Percentiles rank a stretch among this genome's conserved stretches.
These are phyloP conservation scores for Synergus umbraculus DNA, from an alignment of 2,888 invertebrate species.

Conservation along the genomic window DNA sequence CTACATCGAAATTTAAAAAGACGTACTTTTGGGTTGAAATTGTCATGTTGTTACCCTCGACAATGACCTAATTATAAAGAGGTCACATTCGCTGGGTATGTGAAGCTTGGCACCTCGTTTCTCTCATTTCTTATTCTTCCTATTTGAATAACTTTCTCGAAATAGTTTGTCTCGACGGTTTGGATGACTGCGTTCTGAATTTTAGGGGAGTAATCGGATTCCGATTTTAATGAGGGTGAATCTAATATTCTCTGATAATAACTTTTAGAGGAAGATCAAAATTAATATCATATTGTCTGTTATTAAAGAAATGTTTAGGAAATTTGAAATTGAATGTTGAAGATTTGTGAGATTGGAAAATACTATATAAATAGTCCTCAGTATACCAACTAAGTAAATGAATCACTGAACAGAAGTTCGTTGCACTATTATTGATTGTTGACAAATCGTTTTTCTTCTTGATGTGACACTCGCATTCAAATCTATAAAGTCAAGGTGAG, in stretches of 20 bases:
- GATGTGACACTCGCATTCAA: not conserved
- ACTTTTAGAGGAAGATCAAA: not conserved
- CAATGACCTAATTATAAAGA: conserved; percentile 62
- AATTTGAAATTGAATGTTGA: not conserved
- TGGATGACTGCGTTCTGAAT: conserved; percentile 13
- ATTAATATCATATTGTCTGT: not conserved
- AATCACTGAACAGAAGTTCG: not conserved
- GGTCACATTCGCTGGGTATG: conserved; percentile 49
- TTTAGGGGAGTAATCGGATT: not conserved
- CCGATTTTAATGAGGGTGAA: not conserved
- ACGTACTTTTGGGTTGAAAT: not conserved
- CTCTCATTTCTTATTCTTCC: conserved; percentile 37
- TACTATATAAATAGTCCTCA: too few relatives aligned
- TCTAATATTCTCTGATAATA: too few relatives aligned
- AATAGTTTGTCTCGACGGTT: conserved; percentile 34
- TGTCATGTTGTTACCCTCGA: conserved; percentile 44
- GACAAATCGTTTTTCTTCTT: conserved; percentile 10
- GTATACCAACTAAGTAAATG: not conserved
- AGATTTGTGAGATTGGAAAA: not conserved
- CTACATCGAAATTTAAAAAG: not conserved
- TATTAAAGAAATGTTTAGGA: not conserved
- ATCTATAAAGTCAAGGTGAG: conserved; percentile 22
- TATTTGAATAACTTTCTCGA: conserved; percentile 31
- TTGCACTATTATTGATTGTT: conserved; percentile 19
- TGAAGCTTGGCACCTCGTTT: conserved; percentile 41